Conservation (phyloP, 1,140 invertebrate genomes). For the Arctopsyche grandis region DNA sequence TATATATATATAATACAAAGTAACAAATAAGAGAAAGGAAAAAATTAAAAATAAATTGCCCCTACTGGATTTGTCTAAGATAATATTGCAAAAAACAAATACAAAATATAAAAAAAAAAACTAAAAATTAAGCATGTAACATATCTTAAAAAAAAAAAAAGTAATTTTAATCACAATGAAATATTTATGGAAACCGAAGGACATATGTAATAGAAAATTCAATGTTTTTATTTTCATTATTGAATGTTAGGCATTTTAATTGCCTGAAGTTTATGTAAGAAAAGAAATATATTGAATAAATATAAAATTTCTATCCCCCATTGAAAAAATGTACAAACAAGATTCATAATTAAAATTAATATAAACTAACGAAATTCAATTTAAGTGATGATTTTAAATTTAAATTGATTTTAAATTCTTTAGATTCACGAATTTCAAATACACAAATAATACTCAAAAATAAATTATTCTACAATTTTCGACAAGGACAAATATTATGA, state of each 20-base stretch:
- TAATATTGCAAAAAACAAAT: not conserved
- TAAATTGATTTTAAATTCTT: too few relatives aligned
- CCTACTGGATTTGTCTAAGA: conserved; percentile 23
- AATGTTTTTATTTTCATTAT: too few relatives aligned
- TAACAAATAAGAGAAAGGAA: conserved; percentile 33
- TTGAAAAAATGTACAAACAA: too few relatives aligned
- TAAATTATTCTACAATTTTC: not conserved
- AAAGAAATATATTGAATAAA: too few relatives aligned
- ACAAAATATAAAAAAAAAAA: conserved; percentile 16
- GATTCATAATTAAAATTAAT: too few relatives aligned
- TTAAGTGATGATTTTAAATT: too few relatives aligned
- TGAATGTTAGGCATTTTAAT: too few relatives aligned
- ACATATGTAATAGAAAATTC: not conserved
- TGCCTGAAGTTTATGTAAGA: too few relatives aligned
- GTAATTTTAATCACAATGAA: conserved; percentile 9
- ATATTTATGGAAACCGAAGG: not conserved
- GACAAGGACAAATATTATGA: not conserved
- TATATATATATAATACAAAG: conserved; percentile 42
- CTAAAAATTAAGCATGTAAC: not conserved
- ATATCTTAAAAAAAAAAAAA: not conserved
- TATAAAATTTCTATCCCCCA: too few relatives aligned
- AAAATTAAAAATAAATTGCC: conserved; percentile 12
- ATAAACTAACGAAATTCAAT: too few relatives aligned
- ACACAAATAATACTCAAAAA: too few relatives aligned
- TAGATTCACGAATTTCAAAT: too few relatives aligned